These are phyloP conservation scores for Thymallus thymallus DNA, from an alignment of 2,113 vertebrate species.

Conservation along the genomic window DNA sequence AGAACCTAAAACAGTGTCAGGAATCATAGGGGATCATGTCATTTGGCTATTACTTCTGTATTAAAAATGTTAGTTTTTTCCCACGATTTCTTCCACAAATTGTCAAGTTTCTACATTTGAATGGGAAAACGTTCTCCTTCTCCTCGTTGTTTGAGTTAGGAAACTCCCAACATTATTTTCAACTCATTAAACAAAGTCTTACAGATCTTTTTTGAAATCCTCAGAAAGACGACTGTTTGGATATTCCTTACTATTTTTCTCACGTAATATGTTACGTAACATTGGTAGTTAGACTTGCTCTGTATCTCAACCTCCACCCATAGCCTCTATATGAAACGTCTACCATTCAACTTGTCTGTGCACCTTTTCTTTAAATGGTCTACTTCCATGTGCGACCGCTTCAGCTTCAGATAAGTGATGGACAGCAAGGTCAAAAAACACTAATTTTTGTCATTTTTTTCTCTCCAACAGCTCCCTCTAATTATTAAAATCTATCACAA, in stretches of 20 bases:
- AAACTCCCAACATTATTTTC: constrained; percentile 32
- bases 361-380: constrained; percentile 28
- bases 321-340: constrained; percentile 43
- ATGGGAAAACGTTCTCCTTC: neutral
- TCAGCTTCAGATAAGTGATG: constrained; percentile 48
- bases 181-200: constrained; percentile 39
- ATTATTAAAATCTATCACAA: constrained; percentile 54
- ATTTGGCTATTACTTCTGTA: too few relatives aligned
- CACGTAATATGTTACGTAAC: constrained; percentile 42
- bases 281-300: constrained; percentile 54
- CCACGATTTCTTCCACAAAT: too few relatives aligned
- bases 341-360: constrained; percentile 54
- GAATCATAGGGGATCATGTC: too few relatives aligned
- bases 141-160: constrained; percentile 35
- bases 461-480: constrained; percentile 38
- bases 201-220: constrained; percentile 13
- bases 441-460: constrained; percentile 37
- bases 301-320: constrained; percentile 51
- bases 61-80: too few relatives aligned
- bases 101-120: constrained; percentile 2
- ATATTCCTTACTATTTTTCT: constrained; percentile 32
- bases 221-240: constrained; percentile 34
- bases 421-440: constrained; percentile 47
- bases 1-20: too few relatives aligned
- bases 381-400: constrained; percentile 61